phyloP scores from a whole-genome alignment of 2,113 vertebrate species.

The Peromyscus leucopus region DNA sequence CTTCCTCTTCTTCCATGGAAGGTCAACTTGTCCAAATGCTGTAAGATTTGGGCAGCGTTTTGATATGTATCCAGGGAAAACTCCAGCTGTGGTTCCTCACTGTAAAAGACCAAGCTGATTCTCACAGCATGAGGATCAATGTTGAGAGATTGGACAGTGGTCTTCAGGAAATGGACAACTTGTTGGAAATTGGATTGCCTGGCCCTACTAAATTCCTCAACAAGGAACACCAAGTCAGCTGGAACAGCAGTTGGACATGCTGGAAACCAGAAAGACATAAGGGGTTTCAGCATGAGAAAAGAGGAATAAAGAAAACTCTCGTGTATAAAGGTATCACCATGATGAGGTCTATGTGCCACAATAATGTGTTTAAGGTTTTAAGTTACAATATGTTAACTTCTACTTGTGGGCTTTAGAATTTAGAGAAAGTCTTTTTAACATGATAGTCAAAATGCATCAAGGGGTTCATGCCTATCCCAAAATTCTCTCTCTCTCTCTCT shows the following conservation, averaged over 20 bases:
- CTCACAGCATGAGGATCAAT: conserved; percentile 79
- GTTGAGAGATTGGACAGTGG: conserved; percentile 85
- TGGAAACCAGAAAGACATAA: conserved; percentile 79
- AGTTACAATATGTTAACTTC: neutral
- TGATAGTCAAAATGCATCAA: neutral
- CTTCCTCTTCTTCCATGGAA: conserved; percentile 85
- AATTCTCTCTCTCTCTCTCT: neutral
- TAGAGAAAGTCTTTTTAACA: neutral
- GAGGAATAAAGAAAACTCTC: neutral
- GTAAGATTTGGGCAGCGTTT: conserved; percentile 84
- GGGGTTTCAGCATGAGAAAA: conserved; percentile 10
- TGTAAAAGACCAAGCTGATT: conserved; percentile 90
- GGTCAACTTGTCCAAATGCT: conserved; percentile 89
- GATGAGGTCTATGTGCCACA: neutral
- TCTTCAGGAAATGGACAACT: conserved; percentile 88
- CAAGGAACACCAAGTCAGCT: conserved; percentile 91
- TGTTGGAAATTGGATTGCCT: conserved; percentile 85
- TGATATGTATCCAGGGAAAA: conserved; percentile 88
- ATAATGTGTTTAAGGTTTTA: neutral
- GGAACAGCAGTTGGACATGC: conserved; percentile 87
- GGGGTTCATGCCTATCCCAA: neutral
- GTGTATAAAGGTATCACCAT: too few species aligned
- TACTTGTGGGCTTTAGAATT: neutral
- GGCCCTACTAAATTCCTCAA: conserved; percentile 89
- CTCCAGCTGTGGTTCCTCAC: conserved; percentile 73